Conservation (phyloP, 2,888 invertebrate genomes). For the Nomada fucata region DNA sequence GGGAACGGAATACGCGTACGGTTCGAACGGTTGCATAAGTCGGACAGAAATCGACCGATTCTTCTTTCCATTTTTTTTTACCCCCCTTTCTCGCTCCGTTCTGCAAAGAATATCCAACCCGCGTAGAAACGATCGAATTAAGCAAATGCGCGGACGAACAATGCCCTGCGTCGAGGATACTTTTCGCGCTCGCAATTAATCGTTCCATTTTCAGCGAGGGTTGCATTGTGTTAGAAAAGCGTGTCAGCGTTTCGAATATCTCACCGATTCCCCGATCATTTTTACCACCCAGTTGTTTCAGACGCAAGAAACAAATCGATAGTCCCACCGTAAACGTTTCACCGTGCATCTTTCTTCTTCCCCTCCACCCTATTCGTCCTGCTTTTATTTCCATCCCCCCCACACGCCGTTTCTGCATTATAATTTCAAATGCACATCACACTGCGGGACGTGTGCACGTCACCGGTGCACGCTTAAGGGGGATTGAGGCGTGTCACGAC, state of each 20-base stretch:
- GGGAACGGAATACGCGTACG: slow-evolving; percentile 17
- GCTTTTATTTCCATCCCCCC: not conserved
- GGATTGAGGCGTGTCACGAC: slow-evolving; percentile 32
- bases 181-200: slow-evolving; percentile 26
- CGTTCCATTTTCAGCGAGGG: not conserved
- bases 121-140: slow-evolving; percentile 68
- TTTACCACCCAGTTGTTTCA: too few species aligned
- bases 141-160: slow-evolving; percentile 53
- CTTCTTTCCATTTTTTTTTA: slow-evolving; percentile 26
- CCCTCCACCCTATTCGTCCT: not conserved
- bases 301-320: slow-evolving; percentile 11
- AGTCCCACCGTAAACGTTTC: slow-evolving; percentile 14
- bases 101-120: not conserved
- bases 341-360: slow-evolving; percentile 20
- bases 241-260: too few species aligned
- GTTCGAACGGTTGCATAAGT: slow-evolving; percentile 36
- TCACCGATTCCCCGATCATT: too few species aligned
- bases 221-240: not conserved
- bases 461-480: slow-evolving; percentile 9
- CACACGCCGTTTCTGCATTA: slow-evolving; percentile 10
- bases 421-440: slow-evolving; percentile 48
- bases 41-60: slow-evolving; percentile 24
- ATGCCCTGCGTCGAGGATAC: not conserved
- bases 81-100: slow-evolving; percentile 1
- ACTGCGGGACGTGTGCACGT: slow-evolving; percentile 23